Base-by-base conservation (phyloP, 2,113 vertebrate genomes). In the Nettapus auritus region DNA sequence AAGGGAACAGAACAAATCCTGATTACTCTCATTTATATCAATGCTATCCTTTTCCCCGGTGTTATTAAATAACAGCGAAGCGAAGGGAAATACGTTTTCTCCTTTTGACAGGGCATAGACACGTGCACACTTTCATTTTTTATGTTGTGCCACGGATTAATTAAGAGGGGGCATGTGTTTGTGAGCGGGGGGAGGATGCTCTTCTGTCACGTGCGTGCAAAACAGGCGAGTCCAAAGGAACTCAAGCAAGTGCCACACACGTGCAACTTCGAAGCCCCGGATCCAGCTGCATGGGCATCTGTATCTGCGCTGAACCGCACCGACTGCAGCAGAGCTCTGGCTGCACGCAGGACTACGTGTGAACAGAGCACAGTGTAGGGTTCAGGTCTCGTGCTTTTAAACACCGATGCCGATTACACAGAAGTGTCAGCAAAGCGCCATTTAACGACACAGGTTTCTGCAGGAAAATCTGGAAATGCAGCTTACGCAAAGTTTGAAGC, bases 201-300 rank as follows among this genome's bases (percentile, higher is more conserved):
- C 66, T 0, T 3, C 52, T 0, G 0, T 26, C 81, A 57, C 53
- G 3, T 48, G 48, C 71, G 34, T 0, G 1, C 86, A 50, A 75
- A 93, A 17, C 62, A 68, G 69, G 48, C 69, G 92, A 78, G 86
- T 20, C 17, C 42, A 34, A 53, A 50, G 12, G 40, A 88, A 88
- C 64, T 84, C 56, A 53, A 59, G 78, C 8, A 56, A 88, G 71
- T 36, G 33, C 28, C 71, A 59, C 4, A 42, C 29, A 85, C 0
- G 0, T 11, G 26, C 22, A 52, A 31, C 42, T 66, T 82, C 0
- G 15, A 79, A 80, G 66, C 15, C 48, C 44, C 71, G 73, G 36
- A 86, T 75, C 48, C 82, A 7, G 5, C 62, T 86, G 88, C 0
- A 2, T 2, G 1, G 2, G 3, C 69, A 44, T 15, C 63, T 46